Evolutionary conservation across 2,888 invertebrate genomes (phyloP).

Genomic region (Caradrina clavipalpis): DNA sequence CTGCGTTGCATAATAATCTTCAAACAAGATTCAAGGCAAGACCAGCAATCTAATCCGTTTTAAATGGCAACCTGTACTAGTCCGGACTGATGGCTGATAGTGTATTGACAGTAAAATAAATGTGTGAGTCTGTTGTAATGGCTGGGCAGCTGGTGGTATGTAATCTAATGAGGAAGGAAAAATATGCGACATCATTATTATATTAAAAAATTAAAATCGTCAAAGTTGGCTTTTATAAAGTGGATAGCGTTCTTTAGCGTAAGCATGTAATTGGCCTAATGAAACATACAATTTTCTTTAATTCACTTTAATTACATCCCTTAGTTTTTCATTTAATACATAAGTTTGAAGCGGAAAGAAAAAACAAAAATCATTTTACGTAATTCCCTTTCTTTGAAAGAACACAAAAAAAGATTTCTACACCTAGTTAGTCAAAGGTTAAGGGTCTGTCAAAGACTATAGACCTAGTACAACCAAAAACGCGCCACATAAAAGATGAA

Average conservation of each 20-base stretch:
- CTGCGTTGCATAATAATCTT: slow-evolving; percentile 44
- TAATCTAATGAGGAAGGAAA: background rate
- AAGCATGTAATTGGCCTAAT: too few species aligned
- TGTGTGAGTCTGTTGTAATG: slow-evolving; percentile 19
- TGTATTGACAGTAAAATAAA: slow-evolving; percentile 34
- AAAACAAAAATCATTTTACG: background rate
- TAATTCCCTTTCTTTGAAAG: background rate
- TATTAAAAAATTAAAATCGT: too few species aligned
- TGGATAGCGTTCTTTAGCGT: too few species aligned
- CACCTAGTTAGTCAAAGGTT: slow-evolving; percentile 12
- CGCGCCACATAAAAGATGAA: slow-evolving; percentile 28
- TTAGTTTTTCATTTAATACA: too few species aligned
- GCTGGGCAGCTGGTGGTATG: background rate
- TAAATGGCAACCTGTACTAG: slow-evolving; percentile 49
- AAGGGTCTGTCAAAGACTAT: slow-evolving; percentile 13
- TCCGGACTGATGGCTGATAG: slow-evolving; percentile 32
- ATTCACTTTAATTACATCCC: too few species aligned
- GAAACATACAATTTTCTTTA: too few species aligned
- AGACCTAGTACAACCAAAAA: slow-evolving; percentile 9
- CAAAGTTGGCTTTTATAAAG: too few species aligned
- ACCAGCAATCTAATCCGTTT: slow-evolving; percentile 38
- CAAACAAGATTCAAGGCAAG: slow-evolving; percentile 38
- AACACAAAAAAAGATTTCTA: background rate
- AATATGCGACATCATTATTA: too few species aligned
- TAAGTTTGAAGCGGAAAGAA: too few species aligned